Evolutionary conservation across 2,888 invertebrate genomes (phyloP).

Genomic region (Kuschelorhynchus macadamiae): DNA sequence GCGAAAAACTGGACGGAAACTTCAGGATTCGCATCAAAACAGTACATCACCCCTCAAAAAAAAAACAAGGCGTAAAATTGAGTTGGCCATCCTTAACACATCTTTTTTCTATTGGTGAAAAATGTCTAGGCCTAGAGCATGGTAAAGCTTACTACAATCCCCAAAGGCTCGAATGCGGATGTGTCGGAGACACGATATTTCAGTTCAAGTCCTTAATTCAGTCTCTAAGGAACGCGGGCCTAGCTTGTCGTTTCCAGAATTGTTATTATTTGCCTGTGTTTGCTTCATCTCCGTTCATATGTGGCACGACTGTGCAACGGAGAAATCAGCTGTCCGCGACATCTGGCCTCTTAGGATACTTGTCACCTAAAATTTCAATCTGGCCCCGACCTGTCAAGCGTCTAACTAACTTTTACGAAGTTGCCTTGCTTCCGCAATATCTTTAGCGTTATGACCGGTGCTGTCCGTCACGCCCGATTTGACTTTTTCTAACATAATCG

Average conservation of each 20-base stretch:
- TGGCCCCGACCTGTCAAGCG: conserved; percentile 25
- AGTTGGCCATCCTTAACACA: conserved; percentile 32
- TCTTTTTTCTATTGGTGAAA: conserved; percentile 33
- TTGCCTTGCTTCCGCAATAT: conserved; percentile 21
- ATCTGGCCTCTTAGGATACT: conserved; percentile 36
- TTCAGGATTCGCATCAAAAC: neutral
- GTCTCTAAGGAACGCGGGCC: conserved; percentile 40
- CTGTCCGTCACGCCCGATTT: conserved; percentile 24
- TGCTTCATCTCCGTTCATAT: conserved; percentile 42
- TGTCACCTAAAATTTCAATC: conserved; percentile 39
- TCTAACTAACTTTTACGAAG: conserved; percentile 38
- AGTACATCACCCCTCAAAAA: conserved; percentile 15
- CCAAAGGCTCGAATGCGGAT: conserved; percentile 43
- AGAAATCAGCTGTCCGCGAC: conserved; percentile 40
- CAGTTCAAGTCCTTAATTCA: conserved; percentile 50
- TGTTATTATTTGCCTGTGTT: conserved; percentile 47
- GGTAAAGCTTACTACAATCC: conserved; percentile 45
- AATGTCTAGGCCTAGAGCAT: conserved; percentile 33
- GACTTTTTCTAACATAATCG: too few relatives aligned
- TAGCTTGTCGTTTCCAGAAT: conserved; percentile 47
- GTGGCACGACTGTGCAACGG: conserved; percentile 37
- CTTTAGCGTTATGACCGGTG: too few relatives aligned
- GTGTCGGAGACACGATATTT: conserved; percentile 52
- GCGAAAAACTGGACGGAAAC: neutral
- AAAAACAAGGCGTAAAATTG: conserved; percentile 24